A percentile compares a stretch with the other conserved stretches of the same genome.
These are phyloP conservation scores for Agriopis leucophaearia DNA, from an alignment of 2,888 invertebrate species.

Conservation along the genomic window DNA sequence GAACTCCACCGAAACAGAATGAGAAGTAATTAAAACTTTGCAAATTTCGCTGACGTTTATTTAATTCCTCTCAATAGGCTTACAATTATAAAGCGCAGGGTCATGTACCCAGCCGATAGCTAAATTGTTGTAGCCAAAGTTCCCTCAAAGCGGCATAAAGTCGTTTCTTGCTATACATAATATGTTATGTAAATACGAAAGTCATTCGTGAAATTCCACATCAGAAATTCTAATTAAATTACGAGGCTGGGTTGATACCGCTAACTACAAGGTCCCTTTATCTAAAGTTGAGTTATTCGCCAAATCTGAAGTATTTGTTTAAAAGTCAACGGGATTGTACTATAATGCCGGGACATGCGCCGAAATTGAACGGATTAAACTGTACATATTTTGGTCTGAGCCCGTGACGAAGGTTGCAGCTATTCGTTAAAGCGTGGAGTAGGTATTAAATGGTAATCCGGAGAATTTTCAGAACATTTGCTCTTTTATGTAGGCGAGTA, in stretches of 20 bases:
- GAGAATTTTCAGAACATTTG: slow-evolving; percentile 34
- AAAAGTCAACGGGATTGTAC: slow-evolving; percentile 64
- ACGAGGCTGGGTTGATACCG: slow-evolving; percentile 64
- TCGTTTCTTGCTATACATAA: slow-evolving; percentile 57
- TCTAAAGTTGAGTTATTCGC: slow-evolving; percentile 74
- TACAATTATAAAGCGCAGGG: slow-evolving; percentile 59
- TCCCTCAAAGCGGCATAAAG: slow-evolving; percentile 54
- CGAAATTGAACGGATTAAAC: slow-evolving; percentile 57
- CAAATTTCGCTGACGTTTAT: slow-evolving; percentile 60
- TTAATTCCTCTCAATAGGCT: slow-evolving; percentile 57
- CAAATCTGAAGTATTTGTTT: slow-evolving; percentile 74
- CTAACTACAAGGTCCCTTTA: slow-evolving; percentile 70
- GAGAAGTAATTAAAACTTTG: slow-evolving; percentile 63
- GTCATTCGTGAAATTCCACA: slow-evolving; percentile 74
- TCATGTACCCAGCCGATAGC: slow-evolving; percentile 55
- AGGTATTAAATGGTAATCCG: slow-evolving; percentile 36
- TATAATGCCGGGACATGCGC: slow-evolving; percentile 59
- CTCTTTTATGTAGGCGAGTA: slow-evolving; percentile 28
- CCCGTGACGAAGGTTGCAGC: slow-evolving; percentile 40
- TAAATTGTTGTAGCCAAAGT: slow-evolving; percentile 58
- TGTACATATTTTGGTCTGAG: slow-evolving; percentile 55
- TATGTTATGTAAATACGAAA: slow-evolving; percentile 67
- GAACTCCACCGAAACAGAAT: slow-evolving; percentile 50
- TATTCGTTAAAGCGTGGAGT: slow-evolving; percentile 43
- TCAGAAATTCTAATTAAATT: slow-evolving; percentile 78